Base-by-base conservation (phyloP, 2,888 invertebrate species). In the Atrina japonica region DNA sequence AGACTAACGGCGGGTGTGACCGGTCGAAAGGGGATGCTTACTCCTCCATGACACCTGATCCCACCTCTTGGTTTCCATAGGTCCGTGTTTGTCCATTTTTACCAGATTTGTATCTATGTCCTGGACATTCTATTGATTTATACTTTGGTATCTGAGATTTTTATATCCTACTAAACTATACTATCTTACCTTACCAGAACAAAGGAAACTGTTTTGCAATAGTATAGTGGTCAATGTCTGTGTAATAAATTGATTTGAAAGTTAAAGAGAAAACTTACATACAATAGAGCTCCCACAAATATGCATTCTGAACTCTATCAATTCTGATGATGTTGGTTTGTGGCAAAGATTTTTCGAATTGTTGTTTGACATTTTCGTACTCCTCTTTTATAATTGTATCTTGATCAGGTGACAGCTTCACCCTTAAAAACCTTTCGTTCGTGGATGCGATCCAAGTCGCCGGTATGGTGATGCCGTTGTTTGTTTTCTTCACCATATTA, bases 201-300 rank as follows among this genome's bases (percentile, higher is more conserved):
- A 11, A 11, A 5, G 11, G 35, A 35, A 11, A 35, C 35, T 35
- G 35, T 35, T 5, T 7, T 35, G 35, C 5, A 35, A 35, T 11
- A 43, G 1, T 1, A 7, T 25, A 25, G 23, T 21, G 1, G 5
- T 23, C 25, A 41, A 41, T 43, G 25, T 45, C 1, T 25, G 9
- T 7, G 14, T n/a, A 27, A 3, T 27, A 27, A 45, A 18, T 11
- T 40, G 14, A 23, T 2, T n/a, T 21, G 14, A 6, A 21, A 5
- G 18, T 2, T 25, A n/a, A 18, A 27, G 7, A 18, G 7, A 2
- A 30, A 25, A 68, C 61, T 30, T 61, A 68, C 68, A 68, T n/a
- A 16, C 29, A n/a, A 27, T 68, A 68, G n/a, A 21, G 16, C 55
- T 68, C 68, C 68, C 68, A 68, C 3, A n/a, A n/a, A 14, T 35